Evolutionary conservation across 2,113 vertebrate species (phyloP), one percentile per base, ranked within the genome.

Genomic region (Amazona guildingii): DNA sequence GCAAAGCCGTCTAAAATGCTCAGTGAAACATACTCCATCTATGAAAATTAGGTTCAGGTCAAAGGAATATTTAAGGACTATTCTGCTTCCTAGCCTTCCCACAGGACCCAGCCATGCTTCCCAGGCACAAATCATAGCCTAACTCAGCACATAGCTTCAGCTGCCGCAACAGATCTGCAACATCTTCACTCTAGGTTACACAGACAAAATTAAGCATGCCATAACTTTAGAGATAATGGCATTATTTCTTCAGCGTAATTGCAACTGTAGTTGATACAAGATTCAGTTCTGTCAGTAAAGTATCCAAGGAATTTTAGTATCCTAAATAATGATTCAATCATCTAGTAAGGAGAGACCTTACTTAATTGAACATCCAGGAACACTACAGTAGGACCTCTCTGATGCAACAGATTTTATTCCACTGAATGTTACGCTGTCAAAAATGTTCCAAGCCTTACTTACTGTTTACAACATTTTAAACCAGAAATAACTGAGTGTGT

Each of bases 31-130:
- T 17, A 62, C 43, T 84, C 78, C 11, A 39, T 20, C 66, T 86
- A 64, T 80, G 93, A 95, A 91, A 96, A 94, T 90, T 2, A 91
- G 49, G 48, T 28, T 90, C 37, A 33, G 84, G 57, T 87, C 74
- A 87, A 94, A 95, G 46, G 81, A 91, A 37, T 85, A 83, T 85
- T 85, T 79, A 87, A 87, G 49, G 67, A 59, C n/a, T 73, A 11
- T 37, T 76, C 54, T 73, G 37, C 67, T 89, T 85, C 66, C 48
- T 27, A 54, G 63, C 23, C 76, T 80, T 93, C 81, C 91, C 67
- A 74, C 48, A 91, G 48, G 57, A 85, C 57, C 16, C 57, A 89
- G 57, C 33, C 62, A 61, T 1, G 6, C 44, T 94, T 94, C 89
- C 75, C 74, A 83, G 62, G 74, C 70, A 46, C 1, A 1, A 57